Evolutionary conservation across 2,113 vertebrate genomes (phyloP), one percentile per base, ranked within the genome.

Genomic region (Fulmarus glacialis): DNA sequence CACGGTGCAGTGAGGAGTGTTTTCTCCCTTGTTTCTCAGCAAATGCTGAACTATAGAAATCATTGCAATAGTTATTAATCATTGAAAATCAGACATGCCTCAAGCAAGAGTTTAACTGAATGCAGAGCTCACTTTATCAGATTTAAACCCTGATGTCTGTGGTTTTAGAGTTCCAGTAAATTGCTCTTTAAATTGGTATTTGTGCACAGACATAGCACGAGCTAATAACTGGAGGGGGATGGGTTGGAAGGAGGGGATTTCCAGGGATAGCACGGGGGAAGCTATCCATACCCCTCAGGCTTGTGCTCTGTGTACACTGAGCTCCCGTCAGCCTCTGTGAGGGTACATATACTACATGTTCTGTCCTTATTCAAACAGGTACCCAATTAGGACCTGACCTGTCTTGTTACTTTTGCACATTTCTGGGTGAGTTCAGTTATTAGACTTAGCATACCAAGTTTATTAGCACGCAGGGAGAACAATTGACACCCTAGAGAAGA

Each of bases 281-380:
- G 40, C 6, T 16, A 5, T 38, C 30, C 18, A 4, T 32, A 23
- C 8, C 26, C 7, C 4, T 53, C 71, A 24, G 63, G 9, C 29
- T 60, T 17, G 21, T 0, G 8, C 21, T 70, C 47, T 52, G 38
- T 24, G n/a, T 55, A 38, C 52, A 2, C 62, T 23, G 66, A 53
- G n/a, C 67, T 94, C 75, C 63, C 3, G 2, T 10, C 62, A 84
- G 24, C 43, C 26, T 26, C 11, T 11, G 4, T 23, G 27, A 15
- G 15, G 48, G 17, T 12, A 14, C 3, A 0, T 14, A 9, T 9
- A 3, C 4, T 18, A 43, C 27, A 5, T 11, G 3, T 45, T 55
- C 42, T 29, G 15, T 36, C 60, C 59, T 30, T 75, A 30, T 15
- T 56, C 59, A 70, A 81, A 47, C 29, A 53, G 4, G 2, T 11